Percentiles rank a stretch among this genome's conserved stretches.
phyloP scores from a whole-genome alignment of 2,113 vertebrate species.

The Herpetotheres cachinnans region DNA sequence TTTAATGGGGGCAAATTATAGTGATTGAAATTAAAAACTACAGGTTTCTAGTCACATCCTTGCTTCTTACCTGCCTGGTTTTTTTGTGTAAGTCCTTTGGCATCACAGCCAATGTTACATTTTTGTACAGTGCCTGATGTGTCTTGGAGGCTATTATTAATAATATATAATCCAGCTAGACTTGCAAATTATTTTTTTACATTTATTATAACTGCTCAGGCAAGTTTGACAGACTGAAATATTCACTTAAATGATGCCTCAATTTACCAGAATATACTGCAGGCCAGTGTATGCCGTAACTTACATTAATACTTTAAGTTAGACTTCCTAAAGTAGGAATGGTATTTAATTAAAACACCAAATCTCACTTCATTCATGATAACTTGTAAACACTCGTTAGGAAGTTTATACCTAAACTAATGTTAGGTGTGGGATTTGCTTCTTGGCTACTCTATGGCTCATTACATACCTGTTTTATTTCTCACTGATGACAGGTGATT shows the following conservation, averaged over 20 bases:
- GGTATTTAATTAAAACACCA: not conserved
- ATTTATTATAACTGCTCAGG: not conserved
- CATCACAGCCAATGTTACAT: not conserved
- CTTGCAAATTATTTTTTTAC: not conserved
- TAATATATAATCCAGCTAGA: slow-evolving; percentile 34
- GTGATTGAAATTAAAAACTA: not conserved
- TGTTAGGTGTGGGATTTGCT: not conserved
- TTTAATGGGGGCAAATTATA: not conserved
- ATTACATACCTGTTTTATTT: not conserved
- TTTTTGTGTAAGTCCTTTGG: not conserved
- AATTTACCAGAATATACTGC: not conserved
- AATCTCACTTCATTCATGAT: not conserved
- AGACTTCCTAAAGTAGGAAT: not conserved
- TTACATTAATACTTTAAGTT: not conserved
- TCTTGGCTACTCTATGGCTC: not conserved
- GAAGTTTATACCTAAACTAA: not conserved
- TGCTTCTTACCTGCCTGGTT: not conserved
- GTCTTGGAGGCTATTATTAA: slow-evolving; percentile 24
- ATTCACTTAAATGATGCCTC: not conserved
- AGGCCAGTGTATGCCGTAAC: not conserved
- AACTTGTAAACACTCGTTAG: not conserved
- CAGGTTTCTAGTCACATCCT: not conserved
- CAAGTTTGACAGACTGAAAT: slow-evolving; percentile 1
- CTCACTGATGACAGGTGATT: not conserved
- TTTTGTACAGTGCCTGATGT: not conserved